Evolutionary conservation across 1,140 invertebrate species (phyloP).

Genomic region (Anagrus nilaparvatae): DNA sequence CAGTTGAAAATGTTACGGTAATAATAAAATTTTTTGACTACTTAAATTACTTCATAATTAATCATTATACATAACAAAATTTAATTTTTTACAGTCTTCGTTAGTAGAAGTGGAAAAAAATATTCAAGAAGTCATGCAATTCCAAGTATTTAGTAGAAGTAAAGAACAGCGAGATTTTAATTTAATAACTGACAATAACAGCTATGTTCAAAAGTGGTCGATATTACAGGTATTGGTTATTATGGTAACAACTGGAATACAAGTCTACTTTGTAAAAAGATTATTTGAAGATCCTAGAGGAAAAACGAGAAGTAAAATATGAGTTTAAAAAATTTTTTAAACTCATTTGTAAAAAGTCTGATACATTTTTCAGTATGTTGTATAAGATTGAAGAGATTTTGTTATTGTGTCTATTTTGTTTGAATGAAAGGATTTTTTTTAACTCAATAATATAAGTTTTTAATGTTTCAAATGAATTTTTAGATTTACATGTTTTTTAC

Average conservation of each 20-base stretch:
- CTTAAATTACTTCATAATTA: not conserved
- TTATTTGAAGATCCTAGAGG: conserved; percentile 68
- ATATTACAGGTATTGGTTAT: conserved; percentile 77
- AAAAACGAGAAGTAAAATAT: conserved; percentile 49
- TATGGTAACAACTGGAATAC: conserved; percentile 58
- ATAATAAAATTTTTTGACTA: conserved; percentile 15
- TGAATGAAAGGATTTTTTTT: too few species aligned
- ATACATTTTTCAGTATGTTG: not conserved
- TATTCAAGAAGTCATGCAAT: conserved; percentile 76
- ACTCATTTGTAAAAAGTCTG: not conserved
- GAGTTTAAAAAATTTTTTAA: conserved; percentile 15
- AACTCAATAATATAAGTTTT: conserved; percentile 1
- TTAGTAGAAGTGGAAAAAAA: conserved; percentile 70
- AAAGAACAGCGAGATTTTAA: conserved; percentile 73
- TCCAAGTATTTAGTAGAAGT: conserved; percentile 67
- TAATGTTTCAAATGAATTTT: not conserved
- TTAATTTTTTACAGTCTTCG: conserved; percentile 48
- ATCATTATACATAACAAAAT: not conserved
- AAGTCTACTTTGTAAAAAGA: conserved; percentile 83
- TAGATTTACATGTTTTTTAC: too few species aligned
- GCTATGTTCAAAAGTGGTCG: conserved; percentile 80
- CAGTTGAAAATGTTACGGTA: conserved; percentile 85
- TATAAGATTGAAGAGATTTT: not conserved
- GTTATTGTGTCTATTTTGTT: too few species aligned
- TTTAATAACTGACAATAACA: conserved; percentile 71